A percentile compares a stretch with the other conserved stretches of the same genome.
These are phyloP conservation scores for Drosophila lacteicornis DNA, from an alignment of 1,140 invertebrate genomes.

Conservation along the genomic window DNA sequence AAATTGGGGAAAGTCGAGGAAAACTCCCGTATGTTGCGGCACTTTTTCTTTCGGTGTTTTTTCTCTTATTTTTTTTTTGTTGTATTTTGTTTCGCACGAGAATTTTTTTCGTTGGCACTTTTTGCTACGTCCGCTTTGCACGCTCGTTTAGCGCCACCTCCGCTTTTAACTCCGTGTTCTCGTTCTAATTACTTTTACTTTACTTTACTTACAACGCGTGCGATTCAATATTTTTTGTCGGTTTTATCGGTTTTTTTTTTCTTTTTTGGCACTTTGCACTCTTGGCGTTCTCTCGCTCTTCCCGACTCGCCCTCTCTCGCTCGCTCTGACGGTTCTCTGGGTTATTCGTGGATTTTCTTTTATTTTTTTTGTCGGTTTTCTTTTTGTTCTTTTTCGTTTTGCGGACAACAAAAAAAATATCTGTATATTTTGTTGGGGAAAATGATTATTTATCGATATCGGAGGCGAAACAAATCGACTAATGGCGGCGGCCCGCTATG, in stretches of 20 bases:
- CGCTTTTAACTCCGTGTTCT: slow-evolving; percentile 46
- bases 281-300: slow-evolving; percentile 22
- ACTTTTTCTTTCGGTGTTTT: slow-evolving; percentile 38
- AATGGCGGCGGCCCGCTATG: slow-evolving; percentile 21
- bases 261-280: slow-evolving; percentile 47
- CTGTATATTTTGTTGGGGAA: slow-evolving; percentile 31
- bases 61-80: slow-evolving; percentile 13
- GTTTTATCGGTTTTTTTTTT: slow-evolving; percentile 16
- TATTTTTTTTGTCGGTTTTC: neutral
- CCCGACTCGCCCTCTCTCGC: slow-evolving; percentile 9
- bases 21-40: slow-evolving; percentile 31
- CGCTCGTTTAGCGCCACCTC: slow-evolving; percentile 16
- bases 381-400: slow-evolving; percentile 14
- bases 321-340: slow-evolving; percentile 14
- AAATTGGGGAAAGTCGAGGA: slow-evolving; percentile 7
- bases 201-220: slow-evolving; percentile 45
- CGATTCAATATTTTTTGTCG: slow-evolving; percentile 35
- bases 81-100: slow-evolving; percentile 16
- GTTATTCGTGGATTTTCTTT: slow-evolving; percentile 33
- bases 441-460: slow-evolving; percentile 19
- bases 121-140: slow-evolving; percentile 32
- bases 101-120: slow-evolving; percentile 46
- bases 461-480: slow-evolving; percentile 16
- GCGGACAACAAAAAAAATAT: slow-evolving; percentile 29
- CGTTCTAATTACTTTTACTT: slow-evolving; percentile 68